Conservation (phyloP, 2,113 vertebrate genomes). For the Platichthys stellatus region DNA sequence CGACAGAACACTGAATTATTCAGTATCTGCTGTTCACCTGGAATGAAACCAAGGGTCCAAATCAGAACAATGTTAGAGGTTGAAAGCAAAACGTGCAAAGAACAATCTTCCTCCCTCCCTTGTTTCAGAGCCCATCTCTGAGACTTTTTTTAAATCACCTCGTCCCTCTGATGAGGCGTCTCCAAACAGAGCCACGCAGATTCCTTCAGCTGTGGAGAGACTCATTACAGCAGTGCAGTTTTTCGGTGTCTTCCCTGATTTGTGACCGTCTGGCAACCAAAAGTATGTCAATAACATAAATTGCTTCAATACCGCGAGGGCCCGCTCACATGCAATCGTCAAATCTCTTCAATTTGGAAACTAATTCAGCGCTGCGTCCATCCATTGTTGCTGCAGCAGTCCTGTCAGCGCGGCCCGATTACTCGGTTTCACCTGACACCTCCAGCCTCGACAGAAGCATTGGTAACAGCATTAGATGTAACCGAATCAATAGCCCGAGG, state of each 20-base stretch:
- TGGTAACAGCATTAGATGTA: constrained; percentile 61
- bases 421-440: constrained; percentile 64
- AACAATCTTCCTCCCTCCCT: constrained; percentile 10
- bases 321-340: constrained; percentile 27
- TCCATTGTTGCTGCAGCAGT: constrained; percentile 43
- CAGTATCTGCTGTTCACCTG: constrained; percentile 56
- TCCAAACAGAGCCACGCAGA: constrained; percentile 15
- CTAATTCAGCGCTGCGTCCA: constrained; percentile 25
- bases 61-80: constrained; percentile 49
- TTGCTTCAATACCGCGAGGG: constrained; percentile 33
- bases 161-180: constrained; percentile 11
- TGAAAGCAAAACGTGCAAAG: constrained; percentile 39
- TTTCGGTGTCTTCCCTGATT: constrained; percentile 18
- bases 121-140: constrained; percentile 13
- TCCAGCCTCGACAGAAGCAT: constrained; percentile 28
- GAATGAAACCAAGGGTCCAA: constrained; percentile 41
- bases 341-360: constrained; percentile 56
- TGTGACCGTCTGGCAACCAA: constrained; percentile 1
- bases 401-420: constrained; percentile 60
- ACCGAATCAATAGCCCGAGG: constrained; percentile 63
- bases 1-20: constrained; percentile 63
- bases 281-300: constrained; percentile 42
- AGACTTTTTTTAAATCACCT: constrained; percentile 14
- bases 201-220: constrained; percentile 33
- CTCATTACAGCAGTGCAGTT: constrained; percentile 13